A percentile compares a stretch with the other conserved stretches of the same genome.
These are phyloP conservation scores for Distichodus sexfasciatus DNA, from an alignment of 2,797 vertebrate genomes.

Conservation along the genomic window DNA sequence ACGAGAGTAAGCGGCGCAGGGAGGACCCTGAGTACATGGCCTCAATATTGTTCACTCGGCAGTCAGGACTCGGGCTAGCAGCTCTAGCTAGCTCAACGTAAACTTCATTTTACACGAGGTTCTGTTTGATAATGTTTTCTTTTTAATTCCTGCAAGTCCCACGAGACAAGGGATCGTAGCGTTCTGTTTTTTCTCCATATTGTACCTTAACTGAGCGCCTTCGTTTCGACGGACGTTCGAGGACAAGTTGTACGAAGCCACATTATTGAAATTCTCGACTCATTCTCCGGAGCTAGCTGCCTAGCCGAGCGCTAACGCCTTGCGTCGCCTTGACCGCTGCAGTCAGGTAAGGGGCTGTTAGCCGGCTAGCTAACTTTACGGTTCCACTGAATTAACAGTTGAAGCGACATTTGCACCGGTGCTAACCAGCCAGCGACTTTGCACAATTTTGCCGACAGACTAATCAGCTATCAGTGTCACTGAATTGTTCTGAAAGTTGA, in stretches of 20 bases:
- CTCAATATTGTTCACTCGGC: too few relatives aligned
- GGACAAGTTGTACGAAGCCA: neutral
- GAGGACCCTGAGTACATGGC: too few relatives aligned
- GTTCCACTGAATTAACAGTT: too few relatives aligned
- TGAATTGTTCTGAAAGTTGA: too few relatives aligned
- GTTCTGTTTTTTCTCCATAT: neutral
- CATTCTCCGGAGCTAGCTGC: constrained; percentile 4
- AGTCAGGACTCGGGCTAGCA: too few relatives aligned
- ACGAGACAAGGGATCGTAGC: too few relatives aligned
- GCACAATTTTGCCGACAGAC: neutral
- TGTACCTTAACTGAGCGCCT: neutral
- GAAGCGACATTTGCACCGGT: too few relatives aligned
- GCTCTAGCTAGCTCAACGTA: too few relatives aligned
- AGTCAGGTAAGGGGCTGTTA: constrained; percentile 28
- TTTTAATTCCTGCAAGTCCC: too few relatives aligned
- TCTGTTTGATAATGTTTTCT: too few relatives aligned
- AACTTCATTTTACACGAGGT: too few relatives aligned
- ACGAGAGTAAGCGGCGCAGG: too few relatives aligned
- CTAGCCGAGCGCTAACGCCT: constrained; percentile 28
- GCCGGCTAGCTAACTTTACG: neutral
- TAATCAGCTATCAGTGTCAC: neutral
- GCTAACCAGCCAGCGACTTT: neutral
- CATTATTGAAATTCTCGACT: neutral
- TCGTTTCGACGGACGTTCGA: neutral
- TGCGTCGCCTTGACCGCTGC: constrained; percentile 17